These are phyloP conservation scores for western clawed frog (Xenopus tropicalis) DNA, from an alignment of 2,113 vertebrate species.

Conservation along the genomic window UCB_Xtro_10.0 CM004443.2:59641001-59641500, in stretches of 20 bases:
- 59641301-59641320: constrained; percentile 15
- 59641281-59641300: not conserved
- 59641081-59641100: too few relatives aligned
- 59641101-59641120: not conserved
- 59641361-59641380: too few relatives aligned
- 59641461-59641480: constrained; percentile 30
- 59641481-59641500: constrained; percentile 5
- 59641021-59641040: too few relatives aligned
- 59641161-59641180: constrained; percentile 9
- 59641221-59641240: constrained; percentile 11
- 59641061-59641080: too few relatives aligned
- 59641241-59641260: constrained; percentile 25
- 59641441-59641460: not conserved
- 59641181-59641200: not conserved
- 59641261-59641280: constrained; percentile 3
- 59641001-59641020: too few relatives aligned
- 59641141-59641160: not conserved
- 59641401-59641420: not conserved
- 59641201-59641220: constrained; percentile 1
- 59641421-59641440: constrained; percentile 14
- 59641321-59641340: constrained; percentile 1
- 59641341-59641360: not conserved
- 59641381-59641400: too few relatives aligned
- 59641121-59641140: not conserved
- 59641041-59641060: too few relatives aligned